Base-by-base conservation (phyloP, 2,113 vertebrate species). In the Suncus etruscus region DNA sequence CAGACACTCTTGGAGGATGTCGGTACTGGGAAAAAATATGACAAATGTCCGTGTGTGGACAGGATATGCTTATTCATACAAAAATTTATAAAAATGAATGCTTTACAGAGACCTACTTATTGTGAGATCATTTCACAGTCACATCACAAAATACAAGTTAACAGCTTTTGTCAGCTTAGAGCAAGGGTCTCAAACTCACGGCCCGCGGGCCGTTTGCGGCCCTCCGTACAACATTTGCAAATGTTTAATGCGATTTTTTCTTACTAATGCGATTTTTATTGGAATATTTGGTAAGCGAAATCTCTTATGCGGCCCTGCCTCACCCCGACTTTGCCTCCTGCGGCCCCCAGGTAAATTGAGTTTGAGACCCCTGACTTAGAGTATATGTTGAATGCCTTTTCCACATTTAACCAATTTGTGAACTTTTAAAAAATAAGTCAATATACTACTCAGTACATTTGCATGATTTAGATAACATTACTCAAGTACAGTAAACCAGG, bases 41-140 rank as follows among this genome's bases (percentile, higher is more conserved):
- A 91, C 76, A 92, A 31, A 87, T 91, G 68, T 61, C 15, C 90
- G 11, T 86, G 77, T 91, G 29, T 83, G 50, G 72, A 54, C 68
- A 95, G 83, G 45, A 83, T 79, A 32, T 31, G 11, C n/a, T 61
- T 10, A 80, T n/a, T 87, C 88, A 63, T 80, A 48, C 9, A 90
- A 74, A 54, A 85, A 39, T 27, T 61, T 93, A 18, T 88, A 75
- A 90, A 87, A 90, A 47, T 61, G 10, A 29, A 54, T 73, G 11
- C 6, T 47, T 85, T 54, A 61, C 54, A 91, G 58, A 51, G 24
- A 63, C 39, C 29, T 89, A 63, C 39, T 25, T 89, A 51, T 39
- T 70, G 6, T 90, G 76, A 50, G 39, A 8, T 82, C 63, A 83
- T 85, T 84, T 76, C 90, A 90, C 72, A 88, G 83, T 86, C 69